Conservation (phyloP, 2,113 vertebrate species). For the Oxyruncus cristatus region DNA sequence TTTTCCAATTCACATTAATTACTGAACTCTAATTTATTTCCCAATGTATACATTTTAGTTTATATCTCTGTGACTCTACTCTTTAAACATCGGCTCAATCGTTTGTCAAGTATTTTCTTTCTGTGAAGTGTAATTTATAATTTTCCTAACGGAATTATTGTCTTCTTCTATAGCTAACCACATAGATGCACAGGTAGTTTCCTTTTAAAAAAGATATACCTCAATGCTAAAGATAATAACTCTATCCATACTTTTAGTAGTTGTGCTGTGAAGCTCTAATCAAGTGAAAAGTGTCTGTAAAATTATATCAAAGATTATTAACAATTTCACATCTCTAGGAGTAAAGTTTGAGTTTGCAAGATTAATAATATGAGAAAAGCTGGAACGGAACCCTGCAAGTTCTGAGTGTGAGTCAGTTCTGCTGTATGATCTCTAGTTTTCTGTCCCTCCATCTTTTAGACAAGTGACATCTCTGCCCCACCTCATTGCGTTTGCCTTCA, state of each 20-base stretch:
- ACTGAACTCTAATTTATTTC: conserved; percentile 11
- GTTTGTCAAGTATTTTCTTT: background rate
- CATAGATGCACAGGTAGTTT: background rate
- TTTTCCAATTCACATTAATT: conserved; percentile 33
- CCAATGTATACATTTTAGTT: background rate
- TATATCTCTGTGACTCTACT: background rate
- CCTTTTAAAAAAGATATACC: background rate
- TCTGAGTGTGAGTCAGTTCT: background rate
- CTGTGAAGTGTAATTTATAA: background rate
- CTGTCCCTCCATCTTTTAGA: background rate
- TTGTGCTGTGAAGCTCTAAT: background rate
- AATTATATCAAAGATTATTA: background rate
- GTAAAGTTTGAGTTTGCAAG: background rate
- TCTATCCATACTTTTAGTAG: background rate
- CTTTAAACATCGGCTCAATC: background rate
- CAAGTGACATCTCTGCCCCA: background rate
- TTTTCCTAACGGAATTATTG: background rate
- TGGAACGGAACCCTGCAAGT: background rate
- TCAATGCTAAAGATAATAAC: background rate
- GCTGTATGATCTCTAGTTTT: background rate
- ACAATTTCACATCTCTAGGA: background rate
- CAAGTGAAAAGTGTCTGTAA: background rate
- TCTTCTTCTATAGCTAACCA: background rate
- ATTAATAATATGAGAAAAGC: background rate
- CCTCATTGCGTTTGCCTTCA: background rate